Percentiles rank a stretch among this genome's conserved stretches.
Evolutionary conservation across 2,888 invertebrate species (phyloP).

Genomic region (Spodoptera exigua): DNA sequence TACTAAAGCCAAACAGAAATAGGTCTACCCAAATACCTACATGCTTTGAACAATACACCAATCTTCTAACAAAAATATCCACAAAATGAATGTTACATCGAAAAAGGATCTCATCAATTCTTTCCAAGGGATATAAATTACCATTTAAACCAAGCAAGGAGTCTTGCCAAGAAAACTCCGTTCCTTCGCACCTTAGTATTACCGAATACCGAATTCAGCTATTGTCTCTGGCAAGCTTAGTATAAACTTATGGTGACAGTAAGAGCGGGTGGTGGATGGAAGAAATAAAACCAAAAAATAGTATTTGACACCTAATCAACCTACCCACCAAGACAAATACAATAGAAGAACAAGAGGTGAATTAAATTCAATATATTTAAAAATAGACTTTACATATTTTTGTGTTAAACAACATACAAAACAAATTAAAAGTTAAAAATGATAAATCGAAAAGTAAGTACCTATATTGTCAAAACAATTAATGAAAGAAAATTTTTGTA

Average conservation of each 20-base stretch:
- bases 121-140: conserved; percentile 31
- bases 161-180: conserved; percentile 29
- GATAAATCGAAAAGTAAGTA: too few species aligned
- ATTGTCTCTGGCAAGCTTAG: conserved; percentile 37
- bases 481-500: too few species aligned
- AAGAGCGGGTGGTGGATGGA: background rate
- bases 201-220: conserved; percentile 36
- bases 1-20: background rate
- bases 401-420: too few species aligned
- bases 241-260: background rate
- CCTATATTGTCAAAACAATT: too few species aligned
- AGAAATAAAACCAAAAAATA: too few species aligned
- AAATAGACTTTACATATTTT: too few species aligned
- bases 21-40: too few species aligned
- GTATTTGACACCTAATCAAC: too few species aligned
- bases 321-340: too few species aligned
- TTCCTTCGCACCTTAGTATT: conserved; percentile 37
- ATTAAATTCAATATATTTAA: too few species aligned
- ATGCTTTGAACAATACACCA: background rate
- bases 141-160: conserved; percentile 24
- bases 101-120: conserved; percentile 26
- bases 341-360: too few species aligned
- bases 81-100: conserved; percentile 12
- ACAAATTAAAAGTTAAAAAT: too few species aligned
- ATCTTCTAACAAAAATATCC: conserved; percentile 6